Conservation (phyloP, 2,888 invertebrate species). For the Eupithecia centaureata region DNA sequence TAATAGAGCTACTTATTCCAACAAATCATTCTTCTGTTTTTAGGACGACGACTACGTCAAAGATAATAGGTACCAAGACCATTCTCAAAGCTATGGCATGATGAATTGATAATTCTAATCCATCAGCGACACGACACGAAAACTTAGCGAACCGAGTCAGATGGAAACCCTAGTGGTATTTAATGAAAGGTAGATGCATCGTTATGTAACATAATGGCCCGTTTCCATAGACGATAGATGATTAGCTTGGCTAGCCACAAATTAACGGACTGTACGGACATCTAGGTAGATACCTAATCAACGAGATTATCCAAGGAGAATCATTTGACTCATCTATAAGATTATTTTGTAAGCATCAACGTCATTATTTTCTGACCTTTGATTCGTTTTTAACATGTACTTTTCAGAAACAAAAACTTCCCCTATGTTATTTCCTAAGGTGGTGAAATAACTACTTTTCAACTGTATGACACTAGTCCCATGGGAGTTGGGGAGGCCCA, state of each 20-base stretch:
- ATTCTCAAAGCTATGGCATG: conserved; percentile 11
- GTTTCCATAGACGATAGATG: conserved; percentile 21
- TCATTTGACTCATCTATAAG: no score
- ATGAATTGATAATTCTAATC: conserved; percentile 18
- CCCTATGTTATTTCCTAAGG: no score
- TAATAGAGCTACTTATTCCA: neutral
- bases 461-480: no score
- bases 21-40: neutral
- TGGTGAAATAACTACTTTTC: no score
- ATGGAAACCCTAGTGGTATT: conserved; percentile 15
- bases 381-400: no score
- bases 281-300: conserved; percentile 26
- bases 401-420: no score
- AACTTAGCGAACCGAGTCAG: conserved; percentile 15
- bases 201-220: conserved; percentile 36
- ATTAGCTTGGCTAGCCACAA: conserved; percentile 39
- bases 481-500: no score
- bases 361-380: no score
- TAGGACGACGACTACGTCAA: neutral
- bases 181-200: neutral
- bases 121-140: conserved; percentile 17
- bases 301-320: conserved; percentile 6
- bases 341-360: no score
- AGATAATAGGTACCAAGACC: neutral
- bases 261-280: conserved; percentile 35